Base-by-base conservation (phyloP, 2,113 vertebrate genomes). In the Zosterops japonicus region DNA sequence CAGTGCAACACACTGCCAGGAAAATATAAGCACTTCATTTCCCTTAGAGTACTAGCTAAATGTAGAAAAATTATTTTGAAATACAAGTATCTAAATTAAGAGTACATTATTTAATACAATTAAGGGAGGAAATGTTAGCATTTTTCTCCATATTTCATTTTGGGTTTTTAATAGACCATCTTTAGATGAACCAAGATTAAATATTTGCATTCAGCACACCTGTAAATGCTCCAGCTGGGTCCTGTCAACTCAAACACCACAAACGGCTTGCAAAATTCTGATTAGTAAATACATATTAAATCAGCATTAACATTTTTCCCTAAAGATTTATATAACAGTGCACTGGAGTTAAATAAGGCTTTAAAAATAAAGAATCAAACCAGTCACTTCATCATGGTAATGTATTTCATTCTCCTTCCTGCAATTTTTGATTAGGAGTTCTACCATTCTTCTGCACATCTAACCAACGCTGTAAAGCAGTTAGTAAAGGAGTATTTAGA, bases 151-250 rank as follows among this genome's bases (percentile, higher is more conserved):
- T 25, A 47, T 83, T 93, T 83, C 69, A 67, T 75, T 90, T 53
- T 39, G 15, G 10, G 0, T 39, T 91, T 90, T 83, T 85, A 94
- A 89, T 28, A 83, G 72, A 41, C 21, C 39, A 74, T 92, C 52
- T 81, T 92, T 84, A 83, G 85, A 57, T 78, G 80, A 90, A 50
- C 14, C n/a, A 57, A 23, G 44, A 92, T 84, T 88, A 90, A 96
- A 92, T 93, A 92, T 74, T 95, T 95, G 89, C 80, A 61, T 90
- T 96, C 87, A 67, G 77, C 31, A 57, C 87, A 94, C 76, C 90
- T 89, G 81, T 93, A 94, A 93, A 89, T 82, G 76, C 79, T 78
- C 7, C 90, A 92, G 78, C 86, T 90, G 90, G 44, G 50, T 94
- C 68, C 78, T 85, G 64, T 95, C 90, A 93, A 90, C 46, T 36